phyloP scores from a whole-genome alignment of 2,797 vertebrate genomes.

The Gymnodraco acuticeps region DNA sequence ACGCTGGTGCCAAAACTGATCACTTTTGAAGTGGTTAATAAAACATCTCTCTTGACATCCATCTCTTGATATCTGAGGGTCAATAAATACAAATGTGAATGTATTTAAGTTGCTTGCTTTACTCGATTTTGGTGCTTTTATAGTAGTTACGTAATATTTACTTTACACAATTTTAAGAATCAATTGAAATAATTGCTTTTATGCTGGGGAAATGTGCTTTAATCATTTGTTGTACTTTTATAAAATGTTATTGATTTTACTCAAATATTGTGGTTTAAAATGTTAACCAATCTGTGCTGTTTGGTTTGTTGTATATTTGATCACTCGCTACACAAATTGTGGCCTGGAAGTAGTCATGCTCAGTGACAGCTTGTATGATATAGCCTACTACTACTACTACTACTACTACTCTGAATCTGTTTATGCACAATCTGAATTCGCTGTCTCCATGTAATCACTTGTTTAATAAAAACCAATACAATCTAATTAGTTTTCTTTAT shows the following conservation, averaged over 20 bases:
- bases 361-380: not conserved
- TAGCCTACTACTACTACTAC: not conserved
- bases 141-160: not conserved
- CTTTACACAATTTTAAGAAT: not conserved
- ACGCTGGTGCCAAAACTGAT: not conserved
- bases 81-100: not conserved
- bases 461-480: conserved; percentile 6
- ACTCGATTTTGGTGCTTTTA: not conserved
- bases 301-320: not conserved
- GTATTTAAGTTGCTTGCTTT: not conserved
- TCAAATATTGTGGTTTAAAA: not conserved
- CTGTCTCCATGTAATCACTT: not conserved
- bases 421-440: not conserved
- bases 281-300: not conserved
- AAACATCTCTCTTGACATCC: not conserved
- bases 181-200: not conserved
- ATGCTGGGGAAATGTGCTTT: not conserved
- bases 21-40: not conserved
- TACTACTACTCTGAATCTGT: conserved; percentile 3
- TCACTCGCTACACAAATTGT: conserved; percentile 1
- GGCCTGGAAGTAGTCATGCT: not conserved
- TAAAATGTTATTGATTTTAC: conserved; percentile 1
- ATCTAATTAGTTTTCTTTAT: conserved; percentile 3
- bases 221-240: not conserved
- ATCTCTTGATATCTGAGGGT: not conserved